phyloP scores from a whole-genome alignment of 2,888 invertebrate species.

The Isoperla grammatica region DNA sequence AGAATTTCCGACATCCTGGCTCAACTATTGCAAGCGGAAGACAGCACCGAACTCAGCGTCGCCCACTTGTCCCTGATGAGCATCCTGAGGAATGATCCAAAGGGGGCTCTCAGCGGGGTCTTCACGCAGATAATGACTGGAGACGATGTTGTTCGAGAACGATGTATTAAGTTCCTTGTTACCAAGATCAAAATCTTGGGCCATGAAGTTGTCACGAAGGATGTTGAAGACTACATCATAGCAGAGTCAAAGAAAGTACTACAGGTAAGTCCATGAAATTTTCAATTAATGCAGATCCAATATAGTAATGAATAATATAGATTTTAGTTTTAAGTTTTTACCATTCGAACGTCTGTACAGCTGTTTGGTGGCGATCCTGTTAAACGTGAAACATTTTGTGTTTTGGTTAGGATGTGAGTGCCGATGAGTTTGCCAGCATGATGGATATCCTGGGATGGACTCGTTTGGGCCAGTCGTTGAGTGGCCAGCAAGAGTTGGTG shows the following conservation, averaged over 20 bases:
- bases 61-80: slow-evolving; percentile 78
- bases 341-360: background rate
- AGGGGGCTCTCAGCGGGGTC: slow-evolving; percentile 60
- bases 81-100: slow-evolving; percentile 67
- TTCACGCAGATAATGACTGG: slow-evolving; percentile 63
- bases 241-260: slow-evolving; percentile 80
- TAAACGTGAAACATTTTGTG: background rate
- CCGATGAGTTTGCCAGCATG: slow-evolving; percentile 85
- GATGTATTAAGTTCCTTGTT: slow-evolving; percentile 82
- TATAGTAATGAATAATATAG: too few relatives aligned
- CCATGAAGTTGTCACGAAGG: slow-evolving; percentile 70
- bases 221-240: slow-evolving; percentile 79
- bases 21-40: slow-evolving; percentile 84
- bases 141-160: slow-evolving; percentile 73
- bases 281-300: too few relatives aligned
- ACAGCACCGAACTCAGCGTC: slow-evolving; percentile 73
- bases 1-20: slow-evolving; percentile 89
- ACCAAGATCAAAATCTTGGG: slow-evolving; percentile 75
- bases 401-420: slow-evolving; percentile 61
- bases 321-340: too few relatives aligned
- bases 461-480: slow-evolving; percentile 71
- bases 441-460: slow-evolving; percentile 82
- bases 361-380: background rate
- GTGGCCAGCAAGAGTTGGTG: slow-evolving; percentile 81
- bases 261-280: slow-evolving; percentile 55